A percentile compares a stretch with the other conserved stretches of the same genome.
phyloP scores from a whole-genome alignment of 2,113 vertebrate genomes.

The Mirza zaza region DNA sequence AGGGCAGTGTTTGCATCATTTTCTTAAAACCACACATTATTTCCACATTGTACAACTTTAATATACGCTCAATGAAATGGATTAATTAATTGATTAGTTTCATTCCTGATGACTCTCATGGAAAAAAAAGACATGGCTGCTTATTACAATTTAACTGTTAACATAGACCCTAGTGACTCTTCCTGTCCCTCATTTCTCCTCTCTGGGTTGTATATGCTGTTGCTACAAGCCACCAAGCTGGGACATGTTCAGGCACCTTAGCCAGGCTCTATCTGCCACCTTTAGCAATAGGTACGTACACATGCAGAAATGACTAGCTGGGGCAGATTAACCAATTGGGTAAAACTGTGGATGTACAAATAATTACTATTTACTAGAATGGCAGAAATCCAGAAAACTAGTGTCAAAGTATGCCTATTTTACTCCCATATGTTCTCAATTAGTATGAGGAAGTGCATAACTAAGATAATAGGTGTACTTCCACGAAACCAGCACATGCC shows the following conservation, averaged over 20 bases:
- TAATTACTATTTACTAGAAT: not conserved
- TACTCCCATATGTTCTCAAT: not conserved
- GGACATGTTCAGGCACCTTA: not conserved
- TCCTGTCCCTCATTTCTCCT: not conserved
- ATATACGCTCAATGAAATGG: not conserved
- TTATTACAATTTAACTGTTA: not conserved
- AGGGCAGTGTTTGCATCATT: not conserved
- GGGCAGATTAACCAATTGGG: not conserved
- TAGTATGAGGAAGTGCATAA: not conserved
- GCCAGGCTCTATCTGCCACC: not conserved
- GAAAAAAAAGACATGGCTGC: not conserved
- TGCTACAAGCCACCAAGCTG: not conserved
- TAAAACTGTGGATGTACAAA: not conserved
- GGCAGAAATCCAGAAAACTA: not conserved
- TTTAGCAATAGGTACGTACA: not conserved
- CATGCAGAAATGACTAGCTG: not conserved
- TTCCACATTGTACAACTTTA: not conserved
- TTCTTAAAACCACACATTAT: not conserved
- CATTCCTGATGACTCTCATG: not conserved
- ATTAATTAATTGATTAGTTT: not conserved
- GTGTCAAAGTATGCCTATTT: not conserved
- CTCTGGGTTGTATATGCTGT: not conserved
- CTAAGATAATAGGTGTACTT: not conserved
- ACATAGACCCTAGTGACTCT: not conserved
- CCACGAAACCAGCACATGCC: not conserved